phyloP scores from a whole-genome alignment of 2,888 invertebrate genomes.

The Hypercompe scribonia region DNA sequence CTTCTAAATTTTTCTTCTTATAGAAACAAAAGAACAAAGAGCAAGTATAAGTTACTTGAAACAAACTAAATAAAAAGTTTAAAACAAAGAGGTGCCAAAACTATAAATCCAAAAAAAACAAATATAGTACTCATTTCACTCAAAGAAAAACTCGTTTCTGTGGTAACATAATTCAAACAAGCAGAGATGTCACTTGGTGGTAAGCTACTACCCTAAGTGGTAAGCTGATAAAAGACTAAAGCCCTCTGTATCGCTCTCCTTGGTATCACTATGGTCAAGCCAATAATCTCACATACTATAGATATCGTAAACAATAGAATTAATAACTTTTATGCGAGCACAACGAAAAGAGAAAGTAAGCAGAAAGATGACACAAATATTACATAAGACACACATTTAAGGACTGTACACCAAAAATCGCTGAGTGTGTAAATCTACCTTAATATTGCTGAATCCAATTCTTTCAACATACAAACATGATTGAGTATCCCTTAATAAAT shows the following conservation, averaged over 20 bases:
- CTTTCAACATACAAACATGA: constrained; percentile 7
- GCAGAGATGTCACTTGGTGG: too few species aligned
- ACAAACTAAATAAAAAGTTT: background rate
- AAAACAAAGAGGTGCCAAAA: background rate
- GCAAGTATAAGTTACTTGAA: background rate
- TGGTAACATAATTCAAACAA: too few species aligned
- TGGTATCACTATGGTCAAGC: too few species aligned
- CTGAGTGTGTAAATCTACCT: background rate
- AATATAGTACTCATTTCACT: background rate
- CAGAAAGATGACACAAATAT: background rate
- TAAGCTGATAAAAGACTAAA: too few species aligned
- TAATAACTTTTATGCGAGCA: background rate
- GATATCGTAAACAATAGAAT: too few species aligned
- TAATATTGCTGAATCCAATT: constrained; percentile 3
- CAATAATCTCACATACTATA: too few species aligned
- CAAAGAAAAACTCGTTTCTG: too few species aligned
- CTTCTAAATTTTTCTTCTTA: background rate
- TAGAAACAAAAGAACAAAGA: background rate
- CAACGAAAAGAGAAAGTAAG: background rate
- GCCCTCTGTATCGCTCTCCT: too few species aligned
- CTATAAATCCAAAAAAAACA: background rate
- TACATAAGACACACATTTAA: background rate
- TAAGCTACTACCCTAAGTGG: too few species aligned
- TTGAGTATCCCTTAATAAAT: constrained; percentile 21
- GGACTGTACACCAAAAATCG: background rate